phyloP scores from a whole-genome alignment of 92 coral and sea anemone genomes.

The Heteractis magnifica region DNA sequence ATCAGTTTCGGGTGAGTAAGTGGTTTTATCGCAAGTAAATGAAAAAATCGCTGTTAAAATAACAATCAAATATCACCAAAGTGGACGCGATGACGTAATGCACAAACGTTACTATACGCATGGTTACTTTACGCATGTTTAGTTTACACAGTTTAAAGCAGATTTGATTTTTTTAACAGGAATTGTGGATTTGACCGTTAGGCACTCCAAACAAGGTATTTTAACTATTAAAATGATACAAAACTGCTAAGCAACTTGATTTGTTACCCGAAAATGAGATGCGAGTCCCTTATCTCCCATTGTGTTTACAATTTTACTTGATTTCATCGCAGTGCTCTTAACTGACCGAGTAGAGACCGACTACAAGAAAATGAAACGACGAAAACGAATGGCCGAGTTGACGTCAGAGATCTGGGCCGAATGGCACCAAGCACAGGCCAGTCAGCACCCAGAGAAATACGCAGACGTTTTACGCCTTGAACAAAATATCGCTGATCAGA shows the following conservation, averaged over 20 bases:
- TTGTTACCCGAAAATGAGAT: too few species aligned
- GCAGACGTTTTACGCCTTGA: conserved; percentile 63
- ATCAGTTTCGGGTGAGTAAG: conserved; percentile 51
- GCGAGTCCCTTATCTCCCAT: too few species aligned
- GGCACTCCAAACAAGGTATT: conserved; percentile 66
- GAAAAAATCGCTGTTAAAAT: too few species aligned
- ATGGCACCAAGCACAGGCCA: conserved; percentile 93
- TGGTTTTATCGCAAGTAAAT: too few species aligned
- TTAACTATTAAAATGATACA: not conserved
- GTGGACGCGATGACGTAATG: not conserved
- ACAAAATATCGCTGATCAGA: conserved; percentile 11
- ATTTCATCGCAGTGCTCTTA: conserved; percentile 56
- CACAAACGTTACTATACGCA: too few species aligned
- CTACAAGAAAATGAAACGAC: conserved; percentile 67
- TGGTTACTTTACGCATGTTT: too few species aligned
- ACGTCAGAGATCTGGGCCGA: conserved; percentile 89
- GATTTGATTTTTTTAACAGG: conserved; percentile 36
- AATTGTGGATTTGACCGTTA: conserved; percentile 73
- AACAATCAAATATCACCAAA: not conserved
- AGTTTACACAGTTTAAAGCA: not conserved
- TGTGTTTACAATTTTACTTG: not conserved
- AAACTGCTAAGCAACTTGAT: too few species aligned
- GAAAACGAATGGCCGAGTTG: conserved; percentile 84
- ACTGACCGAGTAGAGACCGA: conserved; percentile 79
- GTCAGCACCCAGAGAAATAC: conserved; percentile 68